Evolutionary conservation across 2,888 invertebrate species (phyloP), one percentile per base, ranked within the genome.

Genomic region (Cheilosia vernalis): DNA sequence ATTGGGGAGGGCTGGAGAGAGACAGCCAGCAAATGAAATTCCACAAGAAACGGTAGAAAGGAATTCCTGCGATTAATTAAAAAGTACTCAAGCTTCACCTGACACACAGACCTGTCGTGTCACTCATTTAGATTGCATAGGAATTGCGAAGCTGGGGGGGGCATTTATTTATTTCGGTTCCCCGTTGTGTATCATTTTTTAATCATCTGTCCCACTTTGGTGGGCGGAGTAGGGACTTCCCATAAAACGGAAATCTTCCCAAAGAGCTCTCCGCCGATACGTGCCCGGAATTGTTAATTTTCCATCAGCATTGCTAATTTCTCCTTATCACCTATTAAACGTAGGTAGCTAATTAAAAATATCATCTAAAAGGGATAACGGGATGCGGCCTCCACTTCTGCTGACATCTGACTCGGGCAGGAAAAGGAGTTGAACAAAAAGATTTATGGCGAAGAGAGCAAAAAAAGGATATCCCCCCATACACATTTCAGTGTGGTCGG

Each of bases 41-140:
- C 79, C 63, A 40, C 27, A 63, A 40, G 58, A 69, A 83, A 79
- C 58, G 30, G 69, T 24, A 27, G 55, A 21, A 53, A 60, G 60
- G 61, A 55, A 83, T 77, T 61, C 66, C 55, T 55, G 60, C 73
- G 73, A 73, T 78, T 78, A 78, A 78, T 83, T 83, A 83, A 83
- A 78, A 83, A 83, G 78, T 73, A 64, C 78, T 78, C 66, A 77
- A 47, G 51, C 51, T 70, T 53, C 2, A 49, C 13, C 76, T 58
- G 66, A 51, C 58, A 66, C 49, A 76, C 15, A 64, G 53, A 21
- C 40, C 64, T 66, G 30, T 60, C 47, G 47, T 70, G 58, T 67
- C 66, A 61, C 67, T 73, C 78, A 78, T 72, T 77, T 55, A 66
- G 77, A 77, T 72, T 61, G 66, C 60, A 72, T 30, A 47, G 66